Base-by-base conservation (phyloP, 2,797 vertebrate genomes). In the Megaceryle alcyon region DNA sequence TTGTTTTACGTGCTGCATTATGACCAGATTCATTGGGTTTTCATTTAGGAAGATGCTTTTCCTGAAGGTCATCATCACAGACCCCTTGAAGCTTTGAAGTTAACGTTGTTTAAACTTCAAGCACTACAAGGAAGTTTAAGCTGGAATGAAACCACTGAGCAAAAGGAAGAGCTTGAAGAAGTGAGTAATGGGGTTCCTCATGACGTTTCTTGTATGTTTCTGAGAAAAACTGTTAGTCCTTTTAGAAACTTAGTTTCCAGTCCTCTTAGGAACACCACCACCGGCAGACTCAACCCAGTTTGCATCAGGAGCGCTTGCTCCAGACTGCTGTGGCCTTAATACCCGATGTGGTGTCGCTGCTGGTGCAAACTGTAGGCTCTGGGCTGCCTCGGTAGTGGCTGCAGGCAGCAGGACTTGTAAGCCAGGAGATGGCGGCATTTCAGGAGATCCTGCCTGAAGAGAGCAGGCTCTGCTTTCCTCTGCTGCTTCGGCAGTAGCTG, bases 21-120 rank as follows among this genome's bases (percentile, higher is more conserved):
- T 48, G 31, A 69, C 60, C 48, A 12, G 25, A 39, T 33, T 41
- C 16, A 71, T 66, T 84, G 43, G 71, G 2, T 77, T 96, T 92
- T 92, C 46, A 31, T 71, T 43, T 77, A 98, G 98, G 95, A 96
- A 91, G 93, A 78, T 22, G 56, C 88, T 8, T 97, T 97, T 88
- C 98, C 97, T 89, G 98, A 98, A 72, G 96, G 97, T 80, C 97
- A 97, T 53, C 98, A 98, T 96, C 98, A 98, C 2, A 99, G 99
- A 59, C 98, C 99, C 2, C 98, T 99, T 60, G 99, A 99, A 97
- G 98, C 98, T 54, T 89, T 99, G 82, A 99, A 99, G 79, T 98
- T 98, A 89, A 99, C 98, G 98, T 96, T 99, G 70, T 99, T 99
- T 96, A 98, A 98, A 82, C 98, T 99, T 71, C 99, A 99, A 97